phyloP scores from a whole-genome alignment of 1,140 invertebrate genomes.

The Macrobrachium nipponense region DNA sequence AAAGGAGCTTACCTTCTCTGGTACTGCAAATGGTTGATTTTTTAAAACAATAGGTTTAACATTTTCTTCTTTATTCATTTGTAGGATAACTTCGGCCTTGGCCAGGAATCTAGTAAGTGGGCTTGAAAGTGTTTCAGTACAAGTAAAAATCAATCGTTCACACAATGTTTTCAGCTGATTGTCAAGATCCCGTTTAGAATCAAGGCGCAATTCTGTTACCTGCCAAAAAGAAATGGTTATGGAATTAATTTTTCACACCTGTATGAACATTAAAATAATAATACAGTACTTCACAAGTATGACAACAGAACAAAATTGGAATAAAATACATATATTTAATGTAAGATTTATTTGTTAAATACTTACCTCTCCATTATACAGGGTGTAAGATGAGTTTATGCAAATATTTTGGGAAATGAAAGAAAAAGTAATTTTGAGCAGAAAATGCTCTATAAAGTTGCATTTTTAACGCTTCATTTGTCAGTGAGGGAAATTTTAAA shows the following conservation, averaged over 20 bases:
- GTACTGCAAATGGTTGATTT: slow-evolving; percentile 60
- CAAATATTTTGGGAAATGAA: too few relatives aligned
- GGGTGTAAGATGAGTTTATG: too few relatives aligned
- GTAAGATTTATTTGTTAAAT: not conserved
- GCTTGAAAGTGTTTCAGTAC: slow-evolving; percentile 81
- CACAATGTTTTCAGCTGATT: slow-evolving; percentile 91
- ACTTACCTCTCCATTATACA: too few relatives aligned
- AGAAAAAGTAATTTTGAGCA: too few relatives aligned
- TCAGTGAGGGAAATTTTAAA: too few relatives aligned
- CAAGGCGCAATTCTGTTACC: slow-evolving; percentile 82
- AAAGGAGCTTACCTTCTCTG: slow-evolving; percentile 55
- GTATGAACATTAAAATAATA: too few relatives aligned
- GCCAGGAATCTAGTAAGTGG: slow-evolving; percentile 80
- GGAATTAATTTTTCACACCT: not conserved
- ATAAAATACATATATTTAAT: not conserved
- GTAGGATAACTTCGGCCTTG: slow-evolving; percentile 73
- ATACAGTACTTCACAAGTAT: too few relatives aligned
- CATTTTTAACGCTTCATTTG: too few relatives aligned
- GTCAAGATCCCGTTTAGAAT: slow-evolving; percentile 95
- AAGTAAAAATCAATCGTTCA: slow-evolving; percentile 87
- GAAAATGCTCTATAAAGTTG: too few relatives aligned
- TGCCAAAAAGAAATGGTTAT: not conserved
- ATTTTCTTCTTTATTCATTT: slow-evolving; percentile 59
- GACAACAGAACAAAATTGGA: too few relatives aligned
- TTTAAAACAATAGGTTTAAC: slow-evolving; percentile 62